Evolutionary conservation across 2,797 vertebrate genomes (phyloP).

Genomic region (Passerculus sandwichensis): DNA sequence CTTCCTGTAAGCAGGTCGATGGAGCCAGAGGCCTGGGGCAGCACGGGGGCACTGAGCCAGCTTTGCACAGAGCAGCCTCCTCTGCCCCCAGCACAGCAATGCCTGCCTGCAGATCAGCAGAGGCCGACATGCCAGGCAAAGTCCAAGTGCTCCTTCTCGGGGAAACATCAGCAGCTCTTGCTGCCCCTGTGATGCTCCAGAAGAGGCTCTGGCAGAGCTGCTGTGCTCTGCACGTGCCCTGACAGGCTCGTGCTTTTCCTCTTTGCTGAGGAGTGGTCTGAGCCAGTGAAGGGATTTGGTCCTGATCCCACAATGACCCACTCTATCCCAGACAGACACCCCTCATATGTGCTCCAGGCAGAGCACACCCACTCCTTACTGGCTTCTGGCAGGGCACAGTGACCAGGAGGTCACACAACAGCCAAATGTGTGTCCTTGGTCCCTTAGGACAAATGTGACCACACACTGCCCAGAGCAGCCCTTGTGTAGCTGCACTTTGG

Average conservation of each 20-base stretch:
- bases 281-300: neutral
- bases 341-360: accelerated
- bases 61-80: neutral
- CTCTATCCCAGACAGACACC: too few species aligned
- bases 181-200: neutral
- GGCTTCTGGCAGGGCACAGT: neutral
- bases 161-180: neutral
- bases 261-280: too few species aligned
- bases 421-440: neutral
- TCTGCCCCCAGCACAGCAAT: neutral
- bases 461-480: accelerated
- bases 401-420: neutral
- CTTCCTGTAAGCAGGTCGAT: neutral
- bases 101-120: neutral
- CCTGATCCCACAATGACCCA: accelerated
- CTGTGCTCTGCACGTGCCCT: neutral
- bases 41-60: neutral
- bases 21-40: neutral
- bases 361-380: too few species aligned
- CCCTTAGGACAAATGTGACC: too few species aligned
- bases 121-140: neutral
- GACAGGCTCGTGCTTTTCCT: too few species aligned
- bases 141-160: neutral
- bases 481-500: accelerated
- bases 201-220: neutral